A percentile compares a stretch with the other conserved stretches of the same genome.
These are phyloP conservation scores for Otus sunia DNA, from an alignment of 2,113 vertebrate species.

Conservation along the genomic window DNA sequence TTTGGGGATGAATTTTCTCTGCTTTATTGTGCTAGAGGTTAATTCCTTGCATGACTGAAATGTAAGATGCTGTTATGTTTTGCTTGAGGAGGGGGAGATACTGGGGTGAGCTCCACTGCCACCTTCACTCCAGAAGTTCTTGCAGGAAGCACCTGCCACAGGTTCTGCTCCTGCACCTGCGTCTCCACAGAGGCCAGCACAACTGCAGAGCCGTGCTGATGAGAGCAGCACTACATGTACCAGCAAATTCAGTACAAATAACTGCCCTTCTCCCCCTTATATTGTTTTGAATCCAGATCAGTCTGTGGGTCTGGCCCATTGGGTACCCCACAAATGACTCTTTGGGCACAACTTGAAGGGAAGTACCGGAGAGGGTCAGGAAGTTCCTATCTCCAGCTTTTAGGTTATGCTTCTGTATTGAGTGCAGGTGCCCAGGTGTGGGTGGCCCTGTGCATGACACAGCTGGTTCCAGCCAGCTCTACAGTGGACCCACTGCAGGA, in stretches of 20 bases:
- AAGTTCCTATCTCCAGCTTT: not conserved
- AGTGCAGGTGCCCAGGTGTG: not conserved
- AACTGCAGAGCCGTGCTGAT: not conserved
- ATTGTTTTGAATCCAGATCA: not conserved
- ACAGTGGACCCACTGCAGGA: rapidly evolving
- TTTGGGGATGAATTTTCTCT: not conserved
- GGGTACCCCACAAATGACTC: not conserved
- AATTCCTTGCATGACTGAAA: not conserved
- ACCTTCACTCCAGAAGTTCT: not conserved
- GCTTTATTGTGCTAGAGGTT: not conserved
- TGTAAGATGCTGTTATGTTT: not conserved
- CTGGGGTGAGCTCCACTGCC: not conserved
- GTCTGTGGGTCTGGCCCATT: not conserved
- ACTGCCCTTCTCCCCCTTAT: not conserved
- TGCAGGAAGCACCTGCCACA: not conserved
- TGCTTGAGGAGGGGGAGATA: not conserved
- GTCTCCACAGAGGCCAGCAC: not conserved
- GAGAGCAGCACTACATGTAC: not conserved
- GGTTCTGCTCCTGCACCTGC: not conserved
- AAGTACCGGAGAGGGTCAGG: not conserved
- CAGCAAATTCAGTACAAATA: not conserved
- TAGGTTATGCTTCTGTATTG: not conserved
- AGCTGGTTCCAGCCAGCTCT: not conserved
- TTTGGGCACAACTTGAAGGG: not conserved
- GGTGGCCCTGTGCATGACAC: not conserved